Conservation (phyloP, 2,888 invertebrate species). For the Xestia rhomboidea region DNA sequence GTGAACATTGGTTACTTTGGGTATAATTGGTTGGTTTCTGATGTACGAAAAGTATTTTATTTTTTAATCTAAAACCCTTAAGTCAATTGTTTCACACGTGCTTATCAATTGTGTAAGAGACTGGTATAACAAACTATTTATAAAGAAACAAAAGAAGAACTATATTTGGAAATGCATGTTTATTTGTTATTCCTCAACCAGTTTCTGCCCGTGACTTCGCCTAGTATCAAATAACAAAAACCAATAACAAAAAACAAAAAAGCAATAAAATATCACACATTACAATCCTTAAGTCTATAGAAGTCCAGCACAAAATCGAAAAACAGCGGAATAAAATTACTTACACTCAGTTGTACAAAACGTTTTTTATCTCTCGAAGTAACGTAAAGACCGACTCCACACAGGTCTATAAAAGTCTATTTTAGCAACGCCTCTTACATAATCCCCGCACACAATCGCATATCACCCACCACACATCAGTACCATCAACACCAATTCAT, state of each 20-base stretch:
- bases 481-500: slow-evolving; percentile 61
- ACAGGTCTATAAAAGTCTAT: slow-evolving; percentile 28
- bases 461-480: slow-evolving; percentile 10
- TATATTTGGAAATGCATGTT: not conserved
- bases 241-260: too few relatives aligned
- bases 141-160: not conserved
- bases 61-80: not conserved
- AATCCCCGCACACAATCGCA: slow-evolving; percentile 21
- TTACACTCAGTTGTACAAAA: not conserved
- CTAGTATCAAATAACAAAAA: not conserved
- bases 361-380: not conserved
- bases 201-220: not conserved
- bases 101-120: not conserved
- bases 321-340: too few relatives aligned
- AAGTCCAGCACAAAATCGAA: not conserved
- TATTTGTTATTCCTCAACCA: not conserved
- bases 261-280: too few relatives aligned
- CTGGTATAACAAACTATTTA: not conserved
- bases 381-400: not conserved
- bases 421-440: slow-evolving; percentile 29
- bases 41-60: not conserved
- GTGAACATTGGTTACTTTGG: not conserved
- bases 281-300: too few relatives aligned
- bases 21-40: not conserved
- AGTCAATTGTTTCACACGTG: not conserved